phyloP scores from a whole-genome alignment of 2,888 invertebrate species.

The Parasteatoda lunata region DNA sequence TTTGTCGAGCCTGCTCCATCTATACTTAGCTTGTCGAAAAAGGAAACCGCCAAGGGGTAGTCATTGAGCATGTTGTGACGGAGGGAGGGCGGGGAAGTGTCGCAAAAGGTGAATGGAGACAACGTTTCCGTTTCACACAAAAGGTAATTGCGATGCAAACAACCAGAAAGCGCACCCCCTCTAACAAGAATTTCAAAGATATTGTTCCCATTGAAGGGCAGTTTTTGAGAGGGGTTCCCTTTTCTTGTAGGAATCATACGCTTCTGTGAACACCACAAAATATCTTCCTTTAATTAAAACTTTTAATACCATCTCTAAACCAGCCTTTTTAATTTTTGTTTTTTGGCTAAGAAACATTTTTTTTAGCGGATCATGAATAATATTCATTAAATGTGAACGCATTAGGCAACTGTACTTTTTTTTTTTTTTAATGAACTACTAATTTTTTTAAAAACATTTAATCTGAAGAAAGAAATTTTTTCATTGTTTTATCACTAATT shows the following conservation, averaged over 20 bases:
- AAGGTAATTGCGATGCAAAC: constrained; percentile 60
- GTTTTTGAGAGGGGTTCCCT: constrained; percentile 37
- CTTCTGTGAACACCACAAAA: constrained; percentile 41
- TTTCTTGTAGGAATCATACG: constrained; percentile 62
- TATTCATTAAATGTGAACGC: no score
- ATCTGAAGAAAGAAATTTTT: no score
- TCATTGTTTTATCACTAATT: no score
- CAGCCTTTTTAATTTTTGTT: no score
- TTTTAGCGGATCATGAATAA: no score
- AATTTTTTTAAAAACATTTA: no score
- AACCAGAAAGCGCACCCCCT: constrained; percentile 37
- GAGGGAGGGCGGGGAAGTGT: constrained; percentile 34
- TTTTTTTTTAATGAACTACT: no score
- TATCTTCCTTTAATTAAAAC: no score
- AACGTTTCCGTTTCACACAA: constrained; percentile 30
- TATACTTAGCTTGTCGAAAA: constrained; percentile 12
- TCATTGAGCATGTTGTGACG: constrained; percentile 54
- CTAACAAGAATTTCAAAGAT: background rate
- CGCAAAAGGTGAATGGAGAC: constrained; percentile 28
- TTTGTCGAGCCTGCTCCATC: constrained; percentile 35
- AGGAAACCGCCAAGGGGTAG: constrained; percentile 25
- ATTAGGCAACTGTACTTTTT: no score
- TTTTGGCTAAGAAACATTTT: no score
- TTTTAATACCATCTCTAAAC: no score
- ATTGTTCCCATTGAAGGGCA: constrained; percentile 46